phyloP scores from a whole-genome alignment of 2,888 invertebrate genomes.

The Oscheius sp. region DNA sequence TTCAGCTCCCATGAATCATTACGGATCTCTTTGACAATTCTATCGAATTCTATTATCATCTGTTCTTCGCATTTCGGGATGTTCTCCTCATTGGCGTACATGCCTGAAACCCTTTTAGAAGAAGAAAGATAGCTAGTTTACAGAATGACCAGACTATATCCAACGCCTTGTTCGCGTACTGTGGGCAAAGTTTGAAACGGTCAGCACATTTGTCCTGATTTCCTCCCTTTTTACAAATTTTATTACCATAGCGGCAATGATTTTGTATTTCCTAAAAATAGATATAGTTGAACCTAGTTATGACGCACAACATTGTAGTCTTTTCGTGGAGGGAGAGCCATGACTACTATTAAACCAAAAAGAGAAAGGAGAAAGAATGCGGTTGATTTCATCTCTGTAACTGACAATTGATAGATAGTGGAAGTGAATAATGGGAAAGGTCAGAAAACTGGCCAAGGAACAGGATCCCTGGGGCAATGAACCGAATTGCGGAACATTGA shows the following conservation, averaged over 20 bases:
- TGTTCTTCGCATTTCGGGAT: constrained; percentile 5
- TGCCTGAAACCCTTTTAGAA: constrained; percentile 2
- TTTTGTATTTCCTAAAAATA: constrained; percentile 3
- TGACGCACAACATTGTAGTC: neutral
- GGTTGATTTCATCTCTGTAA: no score
- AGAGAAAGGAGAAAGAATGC: neutral
- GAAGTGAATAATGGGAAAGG: neutral
- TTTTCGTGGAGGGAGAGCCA: neutral
- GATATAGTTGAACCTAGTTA: neutral
- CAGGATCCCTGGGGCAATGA: constrained; percentile 24
- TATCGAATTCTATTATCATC: constrained; percentile 8
- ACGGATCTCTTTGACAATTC: constrained; percentile 1
- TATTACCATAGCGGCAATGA: constrained; percentile 6
- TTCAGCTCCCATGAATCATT: constrained; percentile 2
- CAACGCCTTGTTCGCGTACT: constrained; percentile 9
- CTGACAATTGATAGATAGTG: no score
- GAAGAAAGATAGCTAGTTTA: neutral
- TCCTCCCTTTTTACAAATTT: constrained; percentile 8
- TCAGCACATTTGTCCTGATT: constrained; percentile 6
- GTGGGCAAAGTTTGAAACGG: neutral
- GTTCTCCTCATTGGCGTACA: constrained; percentile 18
- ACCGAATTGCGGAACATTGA: constrained; percentile 6
- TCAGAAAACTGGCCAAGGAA: constrained; percentile 17
- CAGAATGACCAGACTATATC: constrained; percentile 22
- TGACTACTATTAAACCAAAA: neutral